Evolutionary conservation across 2,888 invertebrate genomes (phyloP).

Genomic region (Timema podura): DNA sequence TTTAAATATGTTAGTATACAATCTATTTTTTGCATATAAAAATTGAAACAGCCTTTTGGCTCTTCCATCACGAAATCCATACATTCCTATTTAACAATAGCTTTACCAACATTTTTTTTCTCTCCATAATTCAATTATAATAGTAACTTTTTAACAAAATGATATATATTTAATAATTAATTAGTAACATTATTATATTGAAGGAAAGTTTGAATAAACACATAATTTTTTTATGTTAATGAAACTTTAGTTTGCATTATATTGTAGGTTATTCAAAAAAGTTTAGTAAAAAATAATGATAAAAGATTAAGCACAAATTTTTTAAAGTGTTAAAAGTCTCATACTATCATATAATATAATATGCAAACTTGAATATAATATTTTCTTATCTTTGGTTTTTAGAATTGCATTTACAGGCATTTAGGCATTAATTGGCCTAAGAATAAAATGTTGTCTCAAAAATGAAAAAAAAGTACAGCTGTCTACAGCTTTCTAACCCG

Average conservation of each 20-base stretch:
- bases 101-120: conserved; percentile 6
- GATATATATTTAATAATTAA: conserved; percentile 13
- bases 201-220: background rate
- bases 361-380: conserved; percentile 14
- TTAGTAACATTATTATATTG: conserved; percentile 14
- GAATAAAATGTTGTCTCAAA: conserved; percentile 1
- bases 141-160: conserved; percentile 8
- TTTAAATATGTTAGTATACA: conserved; percentile 9
- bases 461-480: too few relatives aligned
- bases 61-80: background rate
- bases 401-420: conserved; percentile 14
- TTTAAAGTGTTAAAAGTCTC: conserved; percentile 23
- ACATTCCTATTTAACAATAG: background rate
- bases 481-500: too few relatives aligned
- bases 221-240: conserved; percentile 11
- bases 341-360: conserved; percentile 9
- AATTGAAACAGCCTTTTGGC: background rate
- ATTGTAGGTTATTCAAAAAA: conserved; percentile 2
- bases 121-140: conserved; percentile 6
- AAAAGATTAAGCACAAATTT: conserved; percentile 24
- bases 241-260: conserved; percentile 11
- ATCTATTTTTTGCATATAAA: conserved; percentile 17
- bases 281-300: conserved; percentile 21
- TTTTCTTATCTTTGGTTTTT: conserved; percentile 9
- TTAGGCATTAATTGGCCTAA: background rate